These are phyloP conservation scores for Portevinia maculata DNA, from an alignment of 2,888 invertebrate genomes.

Conservation along the genomic window DNA sequence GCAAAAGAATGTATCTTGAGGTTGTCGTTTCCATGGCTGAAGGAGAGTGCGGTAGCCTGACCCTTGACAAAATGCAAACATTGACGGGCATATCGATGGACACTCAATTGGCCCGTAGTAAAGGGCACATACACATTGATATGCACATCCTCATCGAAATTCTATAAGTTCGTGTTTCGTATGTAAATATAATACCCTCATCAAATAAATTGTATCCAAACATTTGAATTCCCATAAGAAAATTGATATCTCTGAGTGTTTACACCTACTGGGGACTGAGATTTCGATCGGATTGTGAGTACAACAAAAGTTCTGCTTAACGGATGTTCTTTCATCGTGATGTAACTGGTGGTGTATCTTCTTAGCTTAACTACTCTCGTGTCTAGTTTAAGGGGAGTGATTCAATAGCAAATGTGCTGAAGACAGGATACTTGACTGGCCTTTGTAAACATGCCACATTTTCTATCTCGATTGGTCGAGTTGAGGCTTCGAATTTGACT, in stretches of 20 bases:
- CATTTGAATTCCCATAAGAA: constrained; percentile 60
- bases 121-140: background rate
- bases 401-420: constrained; percentile 61
- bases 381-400: constrained; percentile 32
- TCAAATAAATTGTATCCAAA: constrained; percentile 70
- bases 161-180: constrained; percentile 1
- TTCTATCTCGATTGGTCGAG: constrained; percentile 53
- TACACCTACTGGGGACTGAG: constrained; percentile 55
- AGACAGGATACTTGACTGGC: constrained; percentile 54
- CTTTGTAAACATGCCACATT: constrained; percentile 63
- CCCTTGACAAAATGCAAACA: constrained; percentile 33
- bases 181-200: constrained; percentile 50
- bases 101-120: constrained; percentile 26
- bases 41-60: constrained; percentile 3
- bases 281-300: constrained; percentile 46
- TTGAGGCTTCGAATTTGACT: constrained; percentile 53
- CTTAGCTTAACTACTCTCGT: constrained; percentile 11
- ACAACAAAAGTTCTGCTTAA: constrained; percentile 55
- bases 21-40: background rate
- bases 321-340: constrained; percentile 11
- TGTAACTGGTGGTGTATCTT: constrained; percentile 22
- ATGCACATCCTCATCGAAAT: constrained; percentile 4
- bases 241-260: constrained; percentile 64
- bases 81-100: constrained; percentile 19
- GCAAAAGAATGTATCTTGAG: constrained; percentile 30